A percentile compares a stretch with the other conserved stretches of the same genome.
These are phyloP conservation scores for Iphiclides podalirius DNA, from an alignment of 2,888 invertebrate species.

Conservation along the genomic window DNA sequence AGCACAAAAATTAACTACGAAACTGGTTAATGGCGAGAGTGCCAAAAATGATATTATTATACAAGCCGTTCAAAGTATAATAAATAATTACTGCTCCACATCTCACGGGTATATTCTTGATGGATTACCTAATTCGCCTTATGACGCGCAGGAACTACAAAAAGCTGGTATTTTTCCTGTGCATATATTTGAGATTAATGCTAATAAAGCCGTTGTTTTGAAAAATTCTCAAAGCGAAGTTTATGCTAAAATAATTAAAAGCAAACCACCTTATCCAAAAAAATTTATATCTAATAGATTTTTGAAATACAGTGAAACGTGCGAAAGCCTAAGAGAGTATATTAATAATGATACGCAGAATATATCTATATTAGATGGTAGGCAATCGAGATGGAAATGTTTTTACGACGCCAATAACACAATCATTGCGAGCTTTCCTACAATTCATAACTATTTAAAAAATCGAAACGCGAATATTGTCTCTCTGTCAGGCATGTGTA, in stretches of 20 bases:
- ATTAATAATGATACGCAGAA: constrained; percentile 78
- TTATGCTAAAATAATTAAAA: constrained; percentile 48
- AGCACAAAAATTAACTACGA: constrained; percentile 56
- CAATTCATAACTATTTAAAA: constrained; percentile 74
- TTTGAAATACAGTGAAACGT: constrained; percentile 56
- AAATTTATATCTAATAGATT: constrained; percentile 64
- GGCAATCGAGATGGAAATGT: constrained; percentile 77
- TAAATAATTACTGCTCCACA: constrained; percentile 64
- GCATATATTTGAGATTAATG: constrained; percentile 75
- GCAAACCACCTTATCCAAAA: constrained; percentile 53
- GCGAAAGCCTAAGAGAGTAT: constrained; percentile 64
- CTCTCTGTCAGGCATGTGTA: constrained; percentile 70
- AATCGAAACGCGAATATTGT: constrained; percentile 71
- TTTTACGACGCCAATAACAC: constrained; percentile 60
- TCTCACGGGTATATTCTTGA: constrained; percentile 82
- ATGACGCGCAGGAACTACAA: constrained; percentile 70
- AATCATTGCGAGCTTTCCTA: constrained; percentile 53
- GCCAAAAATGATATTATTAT: constrained; percentile 66
- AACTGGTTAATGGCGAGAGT: constrained; percentile 61
- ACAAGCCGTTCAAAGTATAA: constrained; percentile 73
- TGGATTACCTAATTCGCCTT: constrained; percentile 79
- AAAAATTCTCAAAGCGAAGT: constrained; percentile 62
- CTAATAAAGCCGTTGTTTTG: constrained; percentile 50
- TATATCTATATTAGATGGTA: constrained; percentile 66
- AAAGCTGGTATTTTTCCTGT: constrained; percentile 78